These are phyloP conservation scores for Heterotilapia buettikoferi DNA, from an alignment of 2,113 vertebrate genomes.

Conservation along the genomic window DNA sequence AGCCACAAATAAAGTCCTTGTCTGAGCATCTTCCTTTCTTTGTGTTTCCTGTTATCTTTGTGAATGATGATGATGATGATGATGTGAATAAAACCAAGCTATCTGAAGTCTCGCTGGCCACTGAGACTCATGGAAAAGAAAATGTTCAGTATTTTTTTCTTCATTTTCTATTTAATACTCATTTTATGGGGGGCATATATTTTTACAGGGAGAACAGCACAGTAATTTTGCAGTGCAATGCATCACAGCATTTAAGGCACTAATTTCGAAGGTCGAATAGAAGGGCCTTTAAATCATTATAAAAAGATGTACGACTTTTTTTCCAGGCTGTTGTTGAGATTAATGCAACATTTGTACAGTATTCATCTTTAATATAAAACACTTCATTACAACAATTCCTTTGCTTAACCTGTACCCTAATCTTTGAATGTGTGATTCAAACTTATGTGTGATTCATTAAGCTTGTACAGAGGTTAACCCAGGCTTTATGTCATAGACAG, in stretches of 20 bases:
- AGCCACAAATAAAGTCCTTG: not conserved
- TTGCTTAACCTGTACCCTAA: not conserved
- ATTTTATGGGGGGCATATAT: not conserved
- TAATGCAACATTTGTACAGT: not conserved
- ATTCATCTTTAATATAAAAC: not conserved
- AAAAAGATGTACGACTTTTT: not conserved
- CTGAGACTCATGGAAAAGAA: not conserved
- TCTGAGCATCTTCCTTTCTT: not conserved
- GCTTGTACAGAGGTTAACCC: not conserved
- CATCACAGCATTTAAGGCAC: not conserved
- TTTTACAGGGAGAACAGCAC: not conserved
- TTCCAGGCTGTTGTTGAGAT: not conserved
- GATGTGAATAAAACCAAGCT: not conserved
- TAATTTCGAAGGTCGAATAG: not conserved
- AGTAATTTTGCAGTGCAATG: not conserved
- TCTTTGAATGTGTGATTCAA: not conserved
- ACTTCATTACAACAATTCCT: not conserved
- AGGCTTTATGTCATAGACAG: not conserved
- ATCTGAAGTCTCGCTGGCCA: not conserved
- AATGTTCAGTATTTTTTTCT: not conserved
- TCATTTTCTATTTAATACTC: not conserved
- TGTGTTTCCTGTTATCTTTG: accelerated
- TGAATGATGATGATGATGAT: not conserved
- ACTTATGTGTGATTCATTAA: not conserved
- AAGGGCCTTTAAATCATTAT: not conserved